Base-by-base conservation (phyloP, 2,888 invertebrate genomes). In the Ophion costatus region DNA sequence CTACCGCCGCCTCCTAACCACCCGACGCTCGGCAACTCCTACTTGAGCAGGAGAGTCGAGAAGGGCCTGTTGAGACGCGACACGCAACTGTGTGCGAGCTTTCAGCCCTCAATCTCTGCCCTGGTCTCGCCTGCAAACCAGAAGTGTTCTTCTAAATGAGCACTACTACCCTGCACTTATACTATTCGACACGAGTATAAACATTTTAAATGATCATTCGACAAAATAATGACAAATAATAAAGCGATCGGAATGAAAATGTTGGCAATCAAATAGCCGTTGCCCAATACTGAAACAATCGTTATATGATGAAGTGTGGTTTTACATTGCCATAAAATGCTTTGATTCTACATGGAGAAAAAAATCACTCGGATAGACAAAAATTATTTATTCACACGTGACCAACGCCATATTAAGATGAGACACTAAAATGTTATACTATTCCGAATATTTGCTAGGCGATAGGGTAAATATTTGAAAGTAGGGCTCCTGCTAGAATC, bases 61-160 rank as follows among this genome's bases (percentile, higher is more conserved):
- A 87, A 87, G 87, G 83, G 89, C 88, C 89, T 92, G 89, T 90
- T 90, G 91, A 92, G 92, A 92, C 91, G 88, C 89, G 90, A 89
- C 80, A 74, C 91, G 88, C 90, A 90, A 90, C 89, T 88, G 88
- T 88, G 70, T 70, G 59, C 73, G 73, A 80, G 71, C 63, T 69
- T 84, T 73, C 56, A 80, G 61, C 80, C 71, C 71, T 64, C 67
- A 42, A 64, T 75, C 70, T 79, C 57, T 24, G 66, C 57, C 57
- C 38, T 59, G 45, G 20, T 59, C 78, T 75, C 70, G 64, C 69
- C 71, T 77, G 61, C 63, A 77, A 57, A 75, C 70, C 75, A 78
- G 51, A 75, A 84, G 81, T 79, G 75, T 79, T 82, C 80, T 84
- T 82, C 64, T 69, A 81, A 78, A 71, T 70, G 84, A 82, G 79